Evolutionary conservation across 2,797 vertebrate genomes (phyloP).

Genomic region (Gymnothorax reevesii): DNA sequence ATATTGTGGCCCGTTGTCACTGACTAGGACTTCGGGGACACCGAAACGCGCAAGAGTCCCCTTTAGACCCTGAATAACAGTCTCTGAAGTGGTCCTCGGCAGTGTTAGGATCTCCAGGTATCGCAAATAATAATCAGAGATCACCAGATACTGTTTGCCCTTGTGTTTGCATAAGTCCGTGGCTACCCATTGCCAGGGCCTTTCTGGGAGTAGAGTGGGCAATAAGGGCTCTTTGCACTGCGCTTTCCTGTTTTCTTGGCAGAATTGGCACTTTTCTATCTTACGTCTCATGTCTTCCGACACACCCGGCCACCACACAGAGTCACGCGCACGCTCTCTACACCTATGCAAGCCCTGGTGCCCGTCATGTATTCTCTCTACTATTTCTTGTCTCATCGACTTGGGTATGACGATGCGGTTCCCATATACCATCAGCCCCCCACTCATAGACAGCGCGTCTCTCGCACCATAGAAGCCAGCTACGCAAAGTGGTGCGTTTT

Average conservation of each 20-base stretch:
- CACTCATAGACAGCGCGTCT: too few species aligned
- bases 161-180: constrained; percentile 17
- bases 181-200: constrained; percentile 1
- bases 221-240: constrained; percentile 25
- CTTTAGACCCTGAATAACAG: not conserved
- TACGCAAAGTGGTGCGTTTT: too few species aligned
- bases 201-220: not conserved
- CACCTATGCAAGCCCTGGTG: constrained; percentile 27
- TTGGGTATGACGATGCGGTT: not conserved
- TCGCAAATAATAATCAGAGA: constrained; percentile 14
- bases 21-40: too few species aligned
- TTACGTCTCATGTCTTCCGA: not conserved
- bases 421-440: too few species aligned
- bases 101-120: constrained; percentile 18
- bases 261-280: not conserved
- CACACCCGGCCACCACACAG: constrained; percentile 27
- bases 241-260: not conserved
- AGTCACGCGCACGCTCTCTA: not conserved
- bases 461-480: too few species aligned
- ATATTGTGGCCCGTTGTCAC: too few species aligned
- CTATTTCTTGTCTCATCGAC: constrained; percentile 23
- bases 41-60: not conserved
- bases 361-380: not conserved
- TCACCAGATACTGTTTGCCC: not conserved
- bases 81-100: not conserved